Evolutionary conservation across 2,888 invertebrate genomes (phyloP).

Genomic region (Listrodromus nycthemerus): DNA sequence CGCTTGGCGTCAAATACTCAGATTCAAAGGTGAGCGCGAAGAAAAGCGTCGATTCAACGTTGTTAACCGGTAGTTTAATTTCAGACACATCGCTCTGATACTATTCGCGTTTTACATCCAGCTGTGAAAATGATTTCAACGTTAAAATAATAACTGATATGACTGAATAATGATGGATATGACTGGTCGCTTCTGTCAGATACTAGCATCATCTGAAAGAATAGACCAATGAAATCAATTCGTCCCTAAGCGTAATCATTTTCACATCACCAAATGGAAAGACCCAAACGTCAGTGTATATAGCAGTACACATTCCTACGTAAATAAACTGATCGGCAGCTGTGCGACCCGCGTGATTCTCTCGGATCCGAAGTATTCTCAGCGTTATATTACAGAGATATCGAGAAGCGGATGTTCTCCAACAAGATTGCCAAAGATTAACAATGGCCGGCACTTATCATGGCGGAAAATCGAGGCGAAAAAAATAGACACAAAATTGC

Average conservation of each 20-base stretch:
- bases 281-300: background rate
- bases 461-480: background rate
- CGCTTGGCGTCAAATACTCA: constrained; percentile 33
- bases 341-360: background rate
- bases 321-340: constrained; percentile 12
- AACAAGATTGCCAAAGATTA: background rate
- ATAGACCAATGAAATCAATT: too few species aligned
- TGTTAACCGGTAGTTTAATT: background rate
- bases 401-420: background rate
- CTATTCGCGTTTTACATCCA: too few species aligned
- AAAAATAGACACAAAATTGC: constrained; percentile 12
- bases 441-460: background rate
- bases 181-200: too few species aligned
- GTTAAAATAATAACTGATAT: too few species aligned
- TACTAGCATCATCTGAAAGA: too few species aligned
- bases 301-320: constrained; percentile 9
- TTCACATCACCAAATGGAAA: too few species aligned
- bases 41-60: constrained; percentile 1
- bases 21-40: constrained; percentile 46
- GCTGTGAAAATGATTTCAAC: too few species aligned
- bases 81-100: background rate
- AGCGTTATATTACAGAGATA: background rate
- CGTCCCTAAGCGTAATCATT: too few species aligned
- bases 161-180: too few species aligned
- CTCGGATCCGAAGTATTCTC: background rate